Percentiles rank a stretch among this genome's conserved stretches.
phyloP scores from a whole-genome alignment of 2,888 invertebrate species.

The Biston betularia region DNA sequence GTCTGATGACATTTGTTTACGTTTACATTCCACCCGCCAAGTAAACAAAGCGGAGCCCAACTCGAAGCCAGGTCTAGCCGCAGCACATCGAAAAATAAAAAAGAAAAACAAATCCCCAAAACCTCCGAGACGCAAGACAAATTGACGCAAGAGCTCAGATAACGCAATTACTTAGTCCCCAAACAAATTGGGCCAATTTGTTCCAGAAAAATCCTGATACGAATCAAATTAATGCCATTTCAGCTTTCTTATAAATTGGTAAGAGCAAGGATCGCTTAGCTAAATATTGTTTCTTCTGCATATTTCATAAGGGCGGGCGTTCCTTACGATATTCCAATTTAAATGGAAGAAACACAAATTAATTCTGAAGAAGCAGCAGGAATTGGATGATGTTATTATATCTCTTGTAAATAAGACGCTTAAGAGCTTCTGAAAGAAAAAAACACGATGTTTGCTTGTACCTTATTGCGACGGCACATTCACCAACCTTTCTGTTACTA shows the following conservation, averaged over 20 bases:
- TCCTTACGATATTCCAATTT: slow-evolving; percentile 16
- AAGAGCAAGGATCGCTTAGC: slow-evolving; percentile 27
- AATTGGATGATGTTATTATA: slow-evolving; percentile 18
- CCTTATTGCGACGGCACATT: background rate
- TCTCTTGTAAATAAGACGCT: slow-evolving; percentile 15
- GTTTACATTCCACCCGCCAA: background rate
- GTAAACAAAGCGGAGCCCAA: background rate
- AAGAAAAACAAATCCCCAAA: slow-evolving; percentile 35
- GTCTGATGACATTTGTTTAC: no score
- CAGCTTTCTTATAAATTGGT: slow-evolving; percentile 38
- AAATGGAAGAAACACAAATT: slow-evolving; percentile 21
- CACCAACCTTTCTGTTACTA: no score
- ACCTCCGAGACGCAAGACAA: slow-evolving; percentile 29
- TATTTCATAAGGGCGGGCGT: slow-evolving; percentile 23
- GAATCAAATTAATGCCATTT: slow-evolving; percentile 43
- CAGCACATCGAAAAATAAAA: slow-evolving; percentile 25
- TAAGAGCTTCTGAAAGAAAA: background rate
- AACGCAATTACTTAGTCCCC: slow-evolving; percentile 45
- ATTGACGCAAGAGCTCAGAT: slow-evolving; percentile 42
- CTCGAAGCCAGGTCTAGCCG: slow-evolving; percentile 4
- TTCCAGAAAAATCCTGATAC: slow-evolving; percentile 42
- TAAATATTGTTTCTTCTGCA: slow-evolving; percentile 30
- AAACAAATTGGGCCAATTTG: slow-evolving; percentile 47
- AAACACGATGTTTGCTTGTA: background rate
- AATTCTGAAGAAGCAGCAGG: slow-evolving; percentile 7